phyloP scores from a whole-genome alignment of 2,888 invertebrate species.

The Piscicola geometra region DNA sequence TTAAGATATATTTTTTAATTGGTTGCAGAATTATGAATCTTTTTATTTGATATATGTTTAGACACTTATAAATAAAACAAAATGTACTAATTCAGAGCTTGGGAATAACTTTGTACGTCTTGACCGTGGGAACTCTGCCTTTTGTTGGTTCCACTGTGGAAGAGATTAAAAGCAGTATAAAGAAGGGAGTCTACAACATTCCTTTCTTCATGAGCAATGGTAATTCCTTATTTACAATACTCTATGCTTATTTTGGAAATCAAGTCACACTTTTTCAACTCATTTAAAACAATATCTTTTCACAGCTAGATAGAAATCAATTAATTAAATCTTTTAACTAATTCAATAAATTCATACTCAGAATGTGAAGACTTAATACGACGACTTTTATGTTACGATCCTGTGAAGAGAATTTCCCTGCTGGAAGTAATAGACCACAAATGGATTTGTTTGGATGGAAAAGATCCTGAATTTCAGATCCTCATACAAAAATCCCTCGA shows the following conservation, averaged over 20 bases:
- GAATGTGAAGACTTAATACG: constrained; percentile 36
- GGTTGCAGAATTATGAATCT: too few species aligned
- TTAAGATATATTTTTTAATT: too few species aligned
- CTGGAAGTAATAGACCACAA: constrained; percentile 23
- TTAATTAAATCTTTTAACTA: too few species aligned
- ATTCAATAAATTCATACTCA: background rate
- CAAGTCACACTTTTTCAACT: too few species aligned
- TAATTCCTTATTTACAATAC: constrained; percentile 55
- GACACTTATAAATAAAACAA: too few species aligned
- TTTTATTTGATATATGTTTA: too few species aligned
- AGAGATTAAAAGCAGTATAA: constrained; percentile 77
- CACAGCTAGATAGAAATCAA: too few species aligned
- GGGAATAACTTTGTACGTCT: constrained; percentile 90
- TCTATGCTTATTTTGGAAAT: background rate
- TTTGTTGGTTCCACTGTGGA: constrained; percentile 92
- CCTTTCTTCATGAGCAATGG: constrained; percentile 97
- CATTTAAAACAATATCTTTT: too few species aligned
- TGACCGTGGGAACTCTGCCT: constrained; percentile 90
- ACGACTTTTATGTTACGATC: constrained; percentile 34
- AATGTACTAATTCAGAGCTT: constrained; percentile 74
- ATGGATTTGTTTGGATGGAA: constrained; percentile 37
- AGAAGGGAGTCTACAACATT: constrained; percentile 88
- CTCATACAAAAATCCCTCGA: constrained; percentile 31
- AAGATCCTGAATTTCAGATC: constrained; percentile 48
- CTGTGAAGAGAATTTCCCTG: constrained; percentile 26